Evolutionary conservation across 2,888 invertebrate genomes (phyloP).

Genomic region (Drosophila emarginata): DNA sequence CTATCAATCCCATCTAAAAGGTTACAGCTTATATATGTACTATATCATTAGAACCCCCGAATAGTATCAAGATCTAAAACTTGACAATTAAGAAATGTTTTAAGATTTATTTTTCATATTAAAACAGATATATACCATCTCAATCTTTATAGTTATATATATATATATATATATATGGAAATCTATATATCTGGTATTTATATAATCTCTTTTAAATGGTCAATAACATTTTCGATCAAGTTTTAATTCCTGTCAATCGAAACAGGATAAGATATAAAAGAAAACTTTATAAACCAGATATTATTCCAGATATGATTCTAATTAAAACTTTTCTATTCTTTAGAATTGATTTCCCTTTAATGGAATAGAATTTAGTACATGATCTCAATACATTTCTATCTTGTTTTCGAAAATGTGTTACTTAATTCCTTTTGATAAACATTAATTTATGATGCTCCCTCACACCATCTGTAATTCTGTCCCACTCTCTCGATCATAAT

Average conservation of each 20-base stretch:
- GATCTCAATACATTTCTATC: neutral
- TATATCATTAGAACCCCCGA: too few relatives aligned
- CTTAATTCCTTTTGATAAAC: neutral
- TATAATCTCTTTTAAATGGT: neutral
- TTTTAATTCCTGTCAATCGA: too few relatives aligned
- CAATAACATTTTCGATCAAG: neutral
- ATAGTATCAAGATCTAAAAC: too few relatives aligned
- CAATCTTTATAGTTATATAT: neutral
- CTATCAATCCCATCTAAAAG: too few relatives aligned
- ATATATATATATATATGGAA: neutral
- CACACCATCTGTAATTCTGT: neutral
- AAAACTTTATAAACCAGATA: too few relatives aligned
- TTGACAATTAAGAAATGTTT: too few relatives aligned
- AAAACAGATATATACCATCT: neutral
- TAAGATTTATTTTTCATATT: too few relatives aligned
- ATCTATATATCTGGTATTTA: neutral
- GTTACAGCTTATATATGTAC: too few relatives aligned
- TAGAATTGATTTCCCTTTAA: too few relatives aligned
- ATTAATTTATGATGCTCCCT: neutral
- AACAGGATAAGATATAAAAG: too few relatives aligned
- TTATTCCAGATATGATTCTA: too few relatives aligned
- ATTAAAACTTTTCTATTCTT: too few relatives aligned
- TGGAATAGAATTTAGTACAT: neutral
- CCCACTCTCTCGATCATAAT: conserved; percentile 5
- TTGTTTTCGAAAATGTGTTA: neutral